Base-by-base conservation (phyloP, 2,113 vertebrate species). In the Condylura cristata region DNA sequence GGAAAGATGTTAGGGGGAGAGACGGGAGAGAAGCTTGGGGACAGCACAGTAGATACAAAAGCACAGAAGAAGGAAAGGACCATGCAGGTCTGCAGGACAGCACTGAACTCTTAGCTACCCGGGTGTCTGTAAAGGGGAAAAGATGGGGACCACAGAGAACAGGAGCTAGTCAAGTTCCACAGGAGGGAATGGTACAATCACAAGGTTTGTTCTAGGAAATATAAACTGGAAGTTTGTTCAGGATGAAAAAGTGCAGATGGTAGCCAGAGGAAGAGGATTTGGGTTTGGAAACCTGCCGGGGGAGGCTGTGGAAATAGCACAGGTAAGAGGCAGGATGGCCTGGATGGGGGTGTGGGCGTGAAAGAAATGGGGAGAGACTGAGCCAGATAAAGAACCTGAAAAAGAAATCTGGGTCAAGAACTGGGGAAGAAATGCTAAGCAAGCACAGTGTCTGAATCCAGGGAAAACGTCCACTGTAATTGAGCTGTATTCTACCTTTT, bases 341-440 rank as follows among this genome's bases (percentile, higher is more conserved):
- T 72, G 20, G 44, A 17, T 39, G 10, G 53, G 30, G 56, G 18
- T 58, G 17, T 34, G 30, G 83, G 39, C 3, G 8, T 30, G 56
- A 41, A 85, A 51, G 48, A 68, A 37, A 75, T 5, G 41, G 32
- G 5, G 18, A 70, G 39, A 95, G 24, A 71, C 53, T 60, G 44
- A 71, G 10, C 66, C 61, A n/a, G 11, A 65, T 16, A 46, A 11
- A 72, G 63, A 79, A 60, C 39, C 22, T 46, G 28, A 72, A 90
- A 51, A 71, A 92, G 71, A 86, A 92, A 95, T 96, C 68, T 95
- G 26, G 68, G 90, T 90, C 90, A 86, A 68, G 32, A 82, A 60
- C 34, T 32, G 9, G 66, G 30, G 26, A 70, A 72, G 81, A 81
- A 88, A 83, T 84, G 39, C 76, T 30, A 90, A 72, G 53, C 41